These are phyloP conservation scores for Rhadina sibilatrix DNA, from an alignment of 2,113 vertebrate species.

Conservation along the genomic window DNA sequence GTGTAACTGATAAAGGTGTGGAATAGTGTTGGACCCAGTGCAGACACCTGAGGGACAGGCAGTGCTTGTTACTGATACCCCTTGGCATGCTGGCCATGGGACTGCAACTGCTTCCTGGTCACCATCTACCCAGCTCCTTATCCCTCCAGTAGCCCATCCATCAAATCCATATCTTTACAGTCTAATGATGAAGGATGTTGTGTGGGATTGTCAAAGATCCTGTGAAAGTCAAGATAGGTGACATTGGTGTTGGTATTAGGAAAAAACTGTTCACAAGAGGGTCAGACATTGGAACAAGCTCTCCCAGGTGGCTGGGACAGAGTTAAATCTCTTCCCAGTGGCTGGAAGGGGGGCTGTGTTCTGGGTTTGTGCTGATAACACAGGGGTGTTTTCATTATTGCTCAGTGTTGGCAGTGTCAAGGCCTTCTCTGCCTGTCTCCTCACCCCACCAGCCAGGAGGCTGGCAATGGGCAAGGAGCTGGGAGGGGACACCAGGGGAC, in stretches of 20 bases:
- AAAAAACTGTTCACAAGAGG: not conserved
- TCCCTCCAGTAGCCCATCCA: not conserved
- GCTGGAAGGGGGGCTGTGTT: not conserved
- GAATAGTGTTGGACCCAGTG: not conserved
- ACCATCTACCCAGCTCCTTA: not conserved
- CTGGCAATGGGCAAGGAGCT: not conserved
- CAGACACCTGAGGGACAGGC: not conserved
- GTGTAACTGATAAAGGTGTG: not conserved
- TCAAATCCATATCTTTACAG: rapidly evolving
- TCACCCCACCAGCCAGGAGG: not conserved
- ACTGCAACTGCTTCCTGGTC: not conserved
- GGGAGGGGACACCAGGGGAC: not conserved
- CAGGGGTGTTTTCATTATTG: not conserved
- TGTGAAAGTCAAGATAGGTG: not conserved
- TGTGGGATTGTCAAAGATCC: not conserved
- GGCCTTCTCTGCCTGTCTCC: not conserved
- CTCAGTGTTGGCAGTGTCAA: not conserved
- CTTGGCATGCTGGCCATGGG: not conserved
- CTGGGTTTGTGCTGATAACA: not conserved
- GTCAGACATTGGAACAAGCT: not conserved
- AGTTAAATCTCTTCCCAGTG: not conserved
- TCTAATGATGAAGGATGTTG: not conserved
- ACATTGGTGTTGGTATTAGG: not conserved
- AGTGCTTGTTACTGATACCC: not conserved
- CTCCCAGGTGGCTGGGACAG: not conserved